Base-by-base conservation (phyloP, 2,797 vertebrate genomes). In the Tragopan temminckii region DNA sequence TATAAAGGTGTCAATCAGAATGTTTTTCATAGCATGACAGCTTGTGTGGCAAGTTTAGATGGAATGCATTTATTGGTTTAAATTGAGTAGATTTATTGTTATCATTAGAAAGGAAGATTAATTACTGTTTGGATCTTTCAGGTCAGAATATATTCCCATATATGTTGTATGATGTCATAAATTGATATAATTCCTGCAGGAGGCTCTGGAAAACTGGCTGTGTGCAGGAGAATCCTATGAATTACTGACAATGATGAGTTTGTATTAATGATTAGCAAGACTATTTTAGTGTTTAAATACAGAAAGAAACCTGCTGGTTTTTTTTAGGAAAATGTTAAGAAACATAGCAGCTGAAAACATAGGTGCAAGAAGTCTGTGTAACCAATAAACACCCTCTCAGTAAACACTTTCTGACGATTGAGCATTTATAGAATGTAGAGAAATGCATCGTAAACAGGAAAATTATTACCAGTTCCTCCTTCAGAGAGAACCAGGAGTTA, bases 41-140 rank as follows among this genome's bases (percentile, higher is more conserved):
- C 85, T 66, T 90, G 40, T 85, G 52, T 70, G 61, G 63, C 29
- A 77, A 36, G 24, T 66, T 87, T 64, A 59, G 69, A 61, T 93
- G 58, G 45, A 36, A 35, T 89, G 20, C 53, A 61, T 93, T 74
- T 87, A 20, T 31, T 9, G 57, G 48, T 86, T 93, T 82, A 64
- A 92, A 81, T 90, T 83, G 55, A 88, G 76, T 67, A 50, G 24
- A 24, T 71, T 91, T 93, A 59, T 93, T 94, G 75, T 66, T 94
- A 71, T 93, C 75, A 52, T 90, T 95, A 93, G 88, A 82, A 96
- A 96, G 89, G 77, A 77, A 95, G 35, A 46, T 88, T 91, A 24
- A 85, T 95, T 85, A 61, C 76, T 77, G 61, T 78, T 85, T 88
- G 83, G 91, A 86, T 79, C 79, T 95, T 93, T 90, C 64, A 59